A percentile compares a stretch with the other conserved stretches of the same genome.
These are phyloP conservation scores for Sinodicranocentrus sp. DNA, from an alignment of 2,888 invertebrate species.

Conservation along the genomic window DNA sequence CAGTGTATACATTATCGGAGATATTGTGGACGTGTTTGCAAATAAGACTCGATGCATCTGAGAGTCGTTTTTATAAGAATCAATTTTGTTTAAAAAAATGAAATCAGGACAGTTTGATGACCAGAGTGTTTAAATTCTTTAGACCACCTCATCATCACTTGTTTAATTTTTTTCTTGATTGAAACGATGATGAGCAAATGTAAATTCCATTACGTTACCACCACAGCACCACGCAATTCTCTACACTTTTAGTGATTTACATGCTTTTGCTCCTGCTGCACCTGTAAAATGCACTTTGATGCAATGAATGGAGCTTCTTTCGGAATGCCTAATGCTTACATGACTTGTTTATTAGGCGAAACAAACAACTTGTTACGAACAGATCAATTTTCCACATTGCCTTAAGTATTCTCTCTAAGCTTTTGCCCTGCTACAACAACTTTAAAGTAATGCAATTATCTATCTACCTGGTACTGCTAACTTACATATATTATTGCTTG, in stretches of 20 bases:
- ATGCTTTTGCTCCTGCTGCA: neutral
- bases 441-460: neutral
- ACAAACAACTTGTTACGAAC: conserved; percentile 1
- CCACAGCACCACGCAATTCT: neutral
- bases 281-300: neutral
- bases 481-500: neutral
- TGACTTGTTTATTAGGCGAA: neutral
- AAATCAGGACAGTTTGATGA: conserved; percentile 61
- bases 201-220: no score
- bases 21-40: neutral
- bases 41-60: neutral
- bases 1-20: no score
- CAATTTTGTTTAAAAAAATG: conserved; percentile 44
- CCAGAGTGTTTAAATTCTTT: conserved; percentile 37
- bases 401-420: neutral
- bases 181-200: neutral
- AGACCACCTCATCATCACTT: neutral
- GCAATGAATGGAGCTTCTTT: neutral
- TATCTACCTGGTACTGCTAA: neutral
- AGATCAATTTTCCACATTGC: neutral
- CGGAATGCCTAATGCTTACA: neutral
- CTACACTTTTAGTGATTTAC: no score
- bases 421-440: neutral
- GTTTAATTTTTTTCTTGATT: conserved; percentile 16
- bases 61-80: conserved; percentile 14